Evolutionary conservation across 2,797 vertebrate species (phyloP).

Genomic region (Chelonia mydas): DNA sequence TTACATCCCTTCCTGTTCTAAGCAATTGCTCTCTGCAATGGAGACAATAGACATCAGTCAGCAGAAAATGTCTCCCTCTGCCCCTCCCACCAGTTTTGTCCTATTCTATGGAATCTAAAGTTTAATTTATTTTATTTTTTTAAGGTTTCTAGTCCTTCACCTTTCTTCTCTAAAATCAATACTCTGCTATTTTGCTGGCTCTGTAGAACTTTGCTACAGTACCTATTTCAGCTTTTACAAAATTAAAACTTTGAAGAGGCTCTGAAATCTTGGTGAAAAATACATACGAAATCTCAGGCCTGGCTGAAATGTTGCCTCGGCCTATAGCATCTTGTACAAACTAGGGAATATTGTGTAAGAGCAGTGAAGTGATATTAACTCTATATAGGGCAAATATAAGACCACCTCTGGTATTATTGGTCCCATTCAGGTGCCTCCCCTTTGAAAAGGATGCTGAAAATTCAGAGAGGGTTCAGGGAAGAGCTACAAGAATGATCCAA

Average conservation of each 20-base stretch:
- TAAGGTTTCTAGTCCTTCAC: not conserved
- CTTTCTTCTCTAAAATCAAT: not conserved
- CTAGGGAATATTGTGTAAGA: not conserved
- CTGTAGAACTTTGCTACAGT: not conserved
- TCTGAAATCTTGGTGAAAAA: not conserved
- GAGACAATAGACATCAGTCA: not conserved
- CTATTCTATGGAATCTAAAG: not conserved
- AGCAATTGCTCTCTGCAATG: not conserved
- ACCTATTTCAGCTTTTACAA: not conserved
- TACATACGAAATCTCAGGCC: not conserved
- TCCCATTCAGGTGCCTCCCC: not conserved
- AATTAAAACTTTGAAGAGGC: not conserved
- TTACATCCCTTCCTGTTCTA: not conserved
- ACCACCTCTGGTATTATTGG: not conserved
- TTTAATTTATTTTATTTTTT: not conserved
- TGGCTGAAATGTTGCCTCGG: not conserved
- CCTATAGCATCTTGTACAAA: not conserved
- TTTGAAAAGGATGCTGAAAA: not conserved
- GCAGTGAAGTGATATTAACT: not conserved
- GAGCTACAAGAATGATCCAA: not conserved
- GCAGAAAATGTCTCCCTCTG: not conserved
- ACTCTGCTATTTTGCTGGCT: not conserved
- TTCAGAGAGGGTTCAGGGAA: not conserved
- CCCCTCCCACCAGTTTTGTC: not conserved
- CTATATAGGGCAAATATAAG: not conserved